Conservation (phyloP, 1,140 invertebrate species). For the Uloborus diversus region DNA sequence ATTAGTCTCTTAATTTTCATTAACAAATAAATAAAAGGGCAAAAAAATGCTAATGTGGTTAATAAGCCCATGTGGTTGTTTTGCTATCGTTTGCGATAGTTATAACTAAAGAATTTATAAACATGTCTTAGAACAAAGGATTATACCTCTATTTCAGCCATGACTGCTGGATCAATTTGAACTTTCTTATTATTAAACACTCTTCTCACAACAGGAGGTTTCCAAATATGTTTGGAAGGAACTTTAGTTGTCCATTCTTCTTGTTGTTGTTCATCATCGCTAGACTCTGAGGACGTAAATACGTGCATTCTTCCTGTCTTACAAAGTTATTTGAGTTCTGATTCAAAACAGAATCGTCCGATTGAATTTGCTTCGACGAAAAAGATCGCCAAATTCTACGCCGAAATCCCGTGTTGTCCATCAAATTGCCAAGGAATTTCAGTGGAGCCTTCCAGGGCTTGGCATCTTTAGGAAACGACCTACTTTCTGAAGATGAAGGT, state of each 20-base stretch:
- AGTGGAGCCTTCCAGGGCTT: slow-evolving; percentile 10
- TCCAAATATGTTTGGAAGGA: neutral
- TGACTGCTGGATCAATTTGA: slow-evolving; percentile 24
- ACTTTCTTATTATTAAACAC: slow-evolving; percentile 1
- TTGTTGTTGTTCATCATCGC: neutral
- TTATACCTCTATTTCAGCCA: slow-evolving; percentile 49
- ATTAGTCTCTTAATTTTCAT: too few relatives aligned
- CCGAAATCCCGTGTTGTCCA: slow-evolving; percentile 9
- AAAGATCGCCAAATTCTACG: slow-evolving; percentile 11
- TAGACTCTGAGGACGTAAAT: slow-evolving; percentile 4
- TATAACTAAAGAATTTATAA: too few relatives aligned
- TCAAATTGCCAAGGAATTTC: slow-evolving; percentile 10
- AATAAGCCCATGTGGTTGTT: too few relatives aligned
- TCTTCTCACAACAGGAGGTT: slow-evolving; percentile 22
- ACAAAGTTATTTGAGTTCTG: neutral
- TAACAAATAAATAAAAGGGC: too few relatives aligned
- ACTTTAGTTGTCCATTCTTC: neutral
- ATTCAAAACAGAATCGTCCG: neutral
- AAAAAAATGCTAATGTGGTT: too few relatives aligned
- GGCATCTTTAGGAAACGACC: neutral
- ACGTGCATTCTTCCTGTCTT: too few relatives aligned
- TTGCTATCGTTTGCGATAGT: too few relatives aligned
- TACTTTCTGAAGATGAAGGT: neutral
- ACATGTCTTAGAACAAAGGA: too few relatives aligned
- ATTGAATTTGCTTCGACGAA: neutral